Conservation (phyloP, 2,888 invertebrate genomes). For the Volucella bombylans region DNA sequence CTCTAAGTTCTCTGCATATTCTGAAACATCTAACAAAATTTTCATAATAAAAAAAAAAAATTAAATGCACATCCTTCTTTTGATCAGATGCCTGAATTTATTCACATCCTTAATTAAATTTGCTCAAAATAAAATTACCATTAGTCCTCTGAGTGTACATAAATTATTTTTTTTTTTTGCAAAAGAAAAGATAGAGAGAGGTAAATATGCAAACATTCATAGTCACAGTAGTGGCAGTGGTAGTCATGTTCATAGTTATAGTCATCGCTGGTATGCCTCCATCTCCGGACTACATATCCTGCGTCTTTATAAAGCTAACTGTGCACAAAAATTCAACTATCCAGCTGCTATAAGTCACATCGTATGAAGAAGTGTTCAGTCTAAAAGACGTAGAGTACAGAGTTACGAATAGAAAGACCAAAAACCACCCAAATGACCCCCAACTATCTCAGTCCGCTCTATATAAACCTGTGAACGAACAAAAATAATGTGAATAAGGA, state of each 20-base stretch:
- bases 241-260: too few relatives aligned
- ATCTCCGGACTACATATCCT: conserved; percentile 11
- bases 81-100: conserved; percentile 57
- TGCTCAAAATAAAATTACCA: conserved; percentile 65
- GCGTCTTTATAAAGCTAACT: conserved; percentile 44
- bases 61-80: conserved; percentile 39
- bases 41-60: not conserved
- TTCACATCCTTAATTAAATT: conserved; percentile 70
- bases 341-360: conserved; percentile 53
- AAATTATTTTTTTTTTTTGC: not conserved
- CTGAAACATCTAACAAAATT: conserved; percentile 10
- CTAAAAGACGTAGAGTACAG: conserved; percentile 43
- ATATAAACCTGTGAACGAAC: conserved; percentile 9
- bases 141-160: conserved; percentile 41
- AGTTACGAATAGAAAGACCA: conserved; percentile 2
- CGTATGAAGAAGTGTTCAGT: conserved; percentile 23
- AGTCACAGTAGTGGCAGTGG: too few relatives aligned
- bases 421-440: conserved; percentile 9
- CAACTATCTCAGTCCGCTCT: not conserved
- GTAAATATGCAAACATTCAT: conserved; percentile 24
- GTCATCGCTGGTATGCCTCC: conserved; percentile 1
- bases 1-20: not conserved
- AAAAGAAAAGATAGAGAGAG: not conserved
- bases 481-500: conserved; percentile 53
- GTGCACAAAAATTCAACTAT: conserved; percentile 52